Conservation (phyloP, 1,140 invertebrate species). For the Drosophila elegans region DNA sequence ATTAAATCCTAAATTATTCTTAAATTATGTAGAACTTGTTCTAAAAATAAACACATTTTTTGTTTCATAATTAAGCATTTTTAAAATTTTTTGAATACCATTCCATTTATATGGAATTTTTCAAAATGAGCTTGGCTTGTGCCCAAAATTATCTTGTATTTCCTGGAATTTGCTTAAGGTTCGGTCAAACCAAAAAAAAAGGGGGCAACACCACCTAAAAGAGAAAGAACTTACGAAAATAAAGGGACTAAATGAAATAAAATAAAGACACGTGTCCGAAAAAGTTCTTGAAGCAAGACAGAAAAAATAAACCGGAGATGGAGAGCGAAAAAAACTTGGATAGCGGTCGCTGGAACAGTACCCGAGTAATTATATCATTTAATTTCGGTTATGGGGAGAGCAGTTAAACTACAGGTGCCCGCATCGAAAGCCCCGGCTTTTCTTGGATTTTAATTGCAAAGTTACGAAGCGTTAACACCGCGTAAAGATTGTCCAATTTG, state of each 20-base stretch:
- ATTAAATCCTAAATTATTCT: no score
- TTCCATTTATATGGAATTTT: not conserved
- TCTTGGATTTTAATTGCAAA: constrained; percentile 55
- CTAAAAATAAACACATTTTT: no score
- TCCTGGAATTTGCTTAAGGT: constrained; percentile 36
- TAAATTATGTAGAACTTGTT: no score
- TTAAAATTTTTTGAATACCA: not conserved
- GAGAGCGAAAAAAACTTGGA: constrained; percentile 1
- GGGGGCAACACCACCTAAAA: constrained; percentile 17
- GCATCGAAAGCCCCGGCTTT: constrained; percentile 8
- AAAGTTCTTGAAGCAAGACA: constrained; percentile 72
- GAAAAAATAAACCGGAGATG: constrained; percentile 16
- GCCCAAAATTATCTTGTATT: constrained; percentile 18
- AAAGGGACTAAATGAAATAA: constrained; percentile 24
- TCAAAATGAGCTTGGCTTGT: constrained; percentile 30
- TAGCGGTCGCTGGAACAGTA: constrained; percentile 37
- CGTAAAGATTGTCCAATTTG: constrained; percentile 70
- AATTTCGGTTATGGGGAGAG: constrained; percentile 55
- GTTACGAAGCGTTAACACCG: constrained; percentile 75
- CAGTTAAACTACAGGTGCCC: constrained; percentile 41
- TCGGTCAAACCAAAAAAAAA: constrained; percentile 33
- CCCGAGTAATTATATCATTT: constrained; percentile 73
- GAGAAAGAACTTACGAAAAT: constrained; percentile 7
- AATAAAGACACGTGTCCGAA: constrained; percentile 52
- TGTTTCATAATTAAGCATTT: not conserved